A percentile compares a stretch with the other conserved stretches of the same genome.
Evolutionary conservation across 2,888 invertebrate species (phyloP).

Genomic region (Nudaria mundana): DNA sequence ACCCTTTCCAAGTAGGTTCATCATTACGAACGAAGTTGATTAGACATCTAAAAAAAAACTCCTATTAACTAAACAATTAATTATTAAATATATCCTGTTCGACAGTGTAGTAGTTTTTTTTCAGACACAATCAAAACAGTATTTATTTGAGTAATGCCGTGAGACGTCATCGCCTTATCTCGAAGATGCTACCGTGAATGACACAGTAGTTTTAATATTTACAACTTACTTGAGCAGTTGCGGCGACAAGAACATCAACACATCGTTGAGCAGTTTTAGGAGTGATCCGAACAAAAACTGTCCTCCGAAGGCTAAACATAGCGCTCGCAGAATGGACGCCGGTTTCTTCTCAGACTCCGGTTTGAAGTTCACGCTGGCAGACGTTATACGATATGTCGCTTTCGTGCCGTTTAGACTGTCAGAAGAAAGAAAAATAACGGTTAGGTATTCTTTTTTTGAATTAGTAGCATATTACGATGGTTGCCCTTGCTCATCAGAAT

Average conservation of each 20-base stretch:
- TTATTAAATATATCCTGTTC: too few relatives aligned
- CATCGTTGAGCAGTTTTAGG: slow-evolving; percentile 91
- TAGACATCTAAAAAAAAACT: slow-evolving; percentile 81
- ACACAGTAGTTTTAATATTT: slow-evolving; percentile 8
- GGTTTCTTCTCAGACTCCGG: slow-evolving; percentile 84
- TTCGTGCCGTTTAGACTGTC: slow-evolving; percentile 67
- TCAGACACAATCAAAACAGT: not conserved
- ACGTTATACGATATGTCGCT: slow-evolving; percentile 85
- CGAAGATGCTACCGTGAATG: slow-evolving; percentile 2
- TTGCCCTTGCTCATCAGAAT: too few relatives aligned
- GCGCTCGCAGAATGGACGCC: slow-evolving; percentile 91
- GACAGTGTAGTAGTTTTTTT: too few relatives aligned
- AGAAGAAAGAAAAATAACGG: too few relatives aligned
- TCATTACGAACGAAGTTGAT: slow-evolving; percentile 85
- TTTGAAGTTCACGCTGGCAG: slow-evolving; percentile 88
- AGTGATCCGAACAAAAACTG: slow-evolving; percentile 92
- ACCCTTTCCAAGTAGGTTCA: slow-evolving; percentile 92
- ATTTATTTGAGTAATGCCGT: not conserved
- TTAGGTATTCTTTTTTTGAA: too few relatives aligned
- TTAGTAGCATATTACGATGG: too few relatives aligned
- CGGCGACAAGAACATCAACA: slow-evolving; percentile 94
- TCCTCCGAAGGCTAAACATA: slow-evolving; percentile 93
- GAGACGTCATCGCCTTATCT: not conserved
- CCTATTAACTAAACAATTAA: too few relatives aligned
- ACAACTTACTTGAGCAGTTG: slow-evolving; percentile 89